Evolutionary conservation across 2,797 vertebrate genomes (phyloP), one percentile per base, ranked within the genome.

Genomic region (Myotis daubentonii): DNA sequence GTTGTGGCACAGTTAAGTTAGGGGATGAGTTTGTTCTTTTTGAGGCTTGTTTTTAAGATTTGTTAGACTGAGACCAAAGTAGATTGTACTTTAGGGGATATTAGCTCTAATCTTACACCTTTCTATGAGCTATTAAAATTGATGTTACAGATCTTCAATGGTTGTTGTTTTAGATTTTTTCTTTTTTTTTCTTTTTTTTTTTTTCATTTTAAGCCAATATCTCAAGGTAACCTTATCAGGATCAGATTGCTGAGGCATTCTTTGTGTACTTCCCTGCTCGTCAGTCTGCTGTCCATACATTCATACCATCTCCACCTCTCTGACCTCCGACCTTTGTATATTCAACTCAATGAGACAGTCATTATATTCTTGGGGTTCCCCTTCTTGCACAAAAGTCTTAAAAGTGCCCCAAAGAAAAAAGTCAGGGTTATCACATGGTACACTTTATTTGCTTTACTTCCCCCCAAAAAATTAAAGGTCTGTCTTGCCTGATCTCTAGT

Each of bases 161-260:
- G 16, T 33, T 49, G 33, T 70, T 38, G 8, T 47, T 75, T 72
- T 15, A 19, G 36, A 10, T 80, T 80, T 30, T 28, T 30, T 38
- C 2, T 2, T 10, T 23, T 8, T 47, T 10, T 0, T 68, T 25
- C n/a, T n/a, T n/a, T n/a, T 36, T 33, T 33, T 1, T 12, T 28
- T 66, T 89, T 84, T 25, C 44, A 10, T 44, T 44, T 25, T 41
- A 57, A 49, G 23, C 28, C 6, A 51, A 1, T 49, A 44, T 5
- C 23, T 81, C 8, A 70, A 72, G 5, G 11, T 19, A 79, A 68
- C 23, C 19, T 25, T 79, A 41, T 75, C 55, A 30, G 36, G 22
- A 55, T 70, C 28, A 71, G n/a, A 49, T 81, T 53, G 36, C 17
- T 68, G n/a, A 51, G 25, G 8, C n/a, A 51, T 74, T 92, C 2